Evolutionary conservation across 35 echinoderm and acorn worm species (phyloP).

Genomic region (Stichopus chloronotus): DNA sequence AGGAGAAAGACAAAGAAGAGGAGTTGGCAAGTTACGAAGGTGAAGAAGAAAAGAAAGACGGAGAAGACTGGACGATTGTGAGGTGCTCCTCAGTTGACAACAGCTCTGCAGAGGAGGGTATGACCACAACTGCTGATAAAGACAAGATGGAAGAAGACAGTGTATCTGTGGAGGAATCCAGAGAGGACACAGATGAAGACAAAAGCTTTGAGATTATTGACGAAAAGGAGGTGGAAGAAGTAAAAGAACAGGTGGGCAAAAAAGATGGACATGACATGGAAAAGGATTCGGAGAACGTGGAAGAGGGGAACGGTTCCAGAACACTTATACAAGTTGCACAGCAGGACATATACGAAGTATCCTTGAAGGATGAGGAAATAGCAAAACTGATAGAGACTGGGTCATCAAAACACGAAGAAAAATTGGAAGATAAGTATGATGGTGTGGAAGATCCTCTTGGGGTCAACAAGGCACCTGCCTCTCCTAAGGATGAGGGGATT

Average conservation of each 20-base stretch:
- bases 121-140: not conserved
- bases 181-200: not conserved
- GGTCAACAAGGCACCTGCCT: not conserved
- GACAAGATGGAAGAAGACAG: slow-evolving; percentile 26
- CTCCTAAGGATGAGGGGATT: not conserved
- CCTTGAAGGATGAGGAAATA: not conserved
- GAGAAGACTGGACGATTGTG: slow-evolving; percentile 3
- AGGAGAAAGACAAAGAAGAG: not conserved
- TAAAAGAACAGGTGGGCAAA: not conserved
- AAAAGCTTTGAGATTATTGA: slow-evolving; percentile 51
- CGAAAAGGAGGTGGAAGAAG: slow-evolving; percentile 30
- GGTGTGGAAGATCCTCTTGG: not conserved
- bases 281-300: not conserved
- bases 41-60: not conserved
- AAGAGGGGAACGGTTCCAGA: not conserved
- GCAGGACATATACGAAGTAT: not conserved
- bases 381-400: not conserved
- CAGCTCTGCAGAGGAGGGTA: not conserved
- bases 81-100: slow-evolving; percentile 32
- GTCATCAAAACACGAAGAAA: not conserved
- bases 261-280: not conserved
- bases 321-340: not conserved
- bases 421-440: not conserved
- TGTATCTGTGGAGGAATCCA: not conserved
- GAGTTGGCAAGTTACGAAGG: slow-evolving; percentile 22